A percentile compares a stretch with the other conserved stretches of the same genome.
Conservation (phyloP, 2,113 vertebrate species). For the Sigmodon hispidus region DNA sequence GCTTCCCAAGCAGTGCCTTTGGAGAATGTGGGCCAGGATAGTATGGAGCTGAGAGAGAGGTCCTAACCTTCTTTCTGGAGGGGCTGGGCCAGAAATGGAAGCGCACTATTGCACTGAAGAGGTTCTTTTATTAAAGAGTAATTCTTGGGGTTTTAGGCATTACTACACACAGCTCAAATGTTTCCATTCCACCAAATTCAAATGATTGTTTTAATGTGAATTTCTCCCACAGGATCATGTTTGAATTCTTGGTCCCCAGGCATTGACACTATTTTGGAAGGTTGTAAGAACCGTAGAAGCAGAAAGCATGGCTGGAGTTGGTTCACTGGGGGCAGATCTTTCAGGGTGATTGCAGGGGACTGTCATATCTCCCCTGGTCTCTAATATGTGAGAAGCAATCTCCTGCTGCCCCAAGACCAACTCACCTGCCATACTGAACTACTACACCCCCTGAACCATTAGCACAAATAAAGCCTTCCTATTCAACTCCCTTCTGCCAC, state of each 20-base stretch:
- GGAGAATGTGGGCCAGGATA: not conserved
- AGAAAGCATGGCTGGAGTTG: not conserved
- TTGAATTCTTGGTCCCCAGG: not conserved
- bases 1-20: not conserved
- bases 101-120: not conserved
- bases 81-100: not conserved
- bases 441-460: not conserved
- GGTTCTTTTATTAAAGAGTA: slow-evolving; percentile 18
- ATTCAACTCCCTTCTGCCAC: not conserved
- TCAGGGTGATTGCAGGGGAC: not conserved
- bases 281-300: not conserved
- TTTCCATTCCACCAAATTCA: not conserved
- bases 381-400: not conserved
- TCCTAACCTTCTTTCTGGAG: not conserved
- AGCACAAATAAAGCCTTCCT: not conserved
- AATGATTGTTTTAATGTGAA: not conserved
- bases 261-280: not conserved
- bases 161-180: not conserved
- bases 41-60: not conserved
- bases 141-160: not conserved
- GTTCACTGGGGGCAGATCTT: not conserved
- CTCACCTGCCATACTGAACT: not conserved
- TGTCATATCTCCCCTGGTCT: not conserved
- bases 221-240: not conserved
- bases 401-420: not conserved